Conservation (phyloP, 2,888 invertebrate species). For the Dolichopus griseipennis region DNA sequence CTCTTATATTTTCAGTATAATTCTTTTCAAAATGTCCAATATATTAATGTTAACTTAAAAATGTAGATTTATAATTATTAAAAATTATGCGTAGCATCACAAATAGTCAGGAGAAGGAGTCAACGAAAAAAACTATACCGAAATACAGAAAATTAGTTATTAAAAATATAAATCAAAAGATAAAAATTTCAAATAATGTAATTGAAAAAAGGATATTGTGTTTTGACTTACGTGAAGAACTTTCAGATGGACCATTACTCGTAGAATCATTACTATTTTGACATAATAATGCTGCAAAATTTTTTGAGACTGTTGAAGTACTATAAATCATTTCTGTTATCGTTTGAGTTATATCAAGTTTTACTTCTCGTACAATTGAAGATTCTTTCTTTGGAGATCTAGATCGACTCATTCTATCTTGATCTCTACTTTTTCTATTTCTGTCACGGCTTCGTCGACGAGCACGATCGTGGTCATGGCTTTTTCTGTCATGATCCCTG, state of each 20-base stretch:
- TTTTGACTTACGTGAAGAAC: constrained; percentile 29
- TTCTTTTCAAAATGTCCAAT: too few species aligned
- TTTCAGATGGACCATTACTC: constrained; percentile 36
- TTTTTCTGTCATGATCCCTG: constrained; percentile 32
- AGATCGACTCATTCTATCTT: constrained; percentile 40
- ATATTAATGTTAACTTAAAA: too few species aligned
- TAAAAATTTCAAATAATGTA: too few species aligned
- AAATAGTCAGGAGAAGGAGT: too few species aligned
- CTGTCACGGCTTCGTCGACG: constrained; percentile 48
- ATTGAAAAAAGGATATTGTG: too few species aligned
- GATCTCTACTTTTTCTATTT: constrained; percentile 38
- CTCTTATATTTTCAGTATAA: too few species aligned
- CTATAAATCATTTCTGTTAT: constrained; percentile 41
- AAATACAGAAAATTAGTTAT: too few species aligned
- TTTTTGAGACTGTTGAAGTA: constrained; percentile 33
- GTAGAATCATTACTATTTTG: constrained; percentile 41
- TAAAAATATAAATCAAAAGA: too few species aligned
- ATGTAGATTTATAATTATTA: too few species aligned
- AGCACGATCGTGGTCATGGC: constrained; percentile 43
- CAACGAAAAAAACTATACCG: too few species aligned
- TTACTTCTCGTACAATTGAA: constrained; percentile 26
- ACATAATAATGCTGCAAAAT: constrained; percentile 39
- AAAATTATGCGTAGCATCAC: too few species aligned
- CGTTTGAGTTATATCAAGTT: constrained; percentile 39
- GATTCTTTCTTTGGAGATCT: constrained; percentile 12